A percentile compares a stretch with the other conserved stretches of the same genome.
Evolutionary conservation across 2,113 vertebrate genomes (phyloP).

Genomic region (Tachuris rubrigastra): DNA sequence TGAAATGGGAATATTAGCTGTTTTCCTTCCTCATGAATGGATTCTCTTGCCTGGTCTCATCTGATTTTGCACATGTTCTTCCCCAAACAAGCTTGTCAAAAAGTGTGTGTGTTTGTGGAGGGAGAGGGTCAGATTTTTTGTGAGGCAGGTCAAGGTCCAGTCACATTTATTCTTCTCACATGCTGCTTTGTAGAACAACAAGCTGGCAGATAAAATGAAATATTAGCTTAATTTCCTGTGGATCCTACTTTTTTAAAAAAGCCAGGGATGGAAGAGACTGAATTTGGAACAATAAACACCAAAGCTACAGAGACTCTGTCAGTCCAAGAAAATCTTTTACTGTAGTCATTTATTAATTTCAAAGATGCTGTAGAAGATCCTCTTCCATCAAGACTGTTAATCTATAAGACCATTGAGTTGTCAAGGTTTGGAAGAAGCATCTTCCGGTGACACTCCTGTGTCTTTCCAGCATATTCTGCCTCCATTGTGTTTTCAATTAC

Average conservation of each 20-base stretch:
- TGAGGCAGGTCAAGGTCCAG: not conserved
- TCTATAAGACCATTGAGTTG: not conserved
- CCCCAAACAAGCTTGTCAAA: not conserved
- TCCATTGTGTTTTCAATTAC: not conserved
- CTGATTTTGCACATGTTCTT: not conserved
- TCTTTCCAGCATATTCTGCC: not conserved
- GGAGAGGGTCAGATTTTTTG: not conserved
- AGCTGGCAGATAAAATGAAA: slow-evolving; percentile 6
- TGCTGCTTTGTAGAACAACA: not conserved
- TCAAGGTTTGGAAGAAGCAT: not conserved
- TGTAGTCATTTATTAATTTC: not conserved
- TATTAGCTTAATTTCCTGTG: slow-evolving; percentile 6
- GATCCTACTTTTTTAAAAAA: not conserved
- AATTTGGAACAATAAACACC: not conserved
- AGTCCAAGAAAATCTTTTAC: not conserved
- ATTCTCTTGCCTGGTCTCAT: not conserved
- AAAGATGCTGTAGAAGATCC: not conserved
- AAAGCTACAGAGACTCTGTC: not conserved
- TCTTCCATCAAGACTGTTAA: not conserved
- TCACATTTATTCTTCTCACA: slow-evolving; percentile 1
- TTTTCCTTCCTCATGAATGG: not conserved
- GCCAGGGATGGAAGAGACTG: not conserved
- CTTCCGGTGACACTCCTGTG: not conserved
- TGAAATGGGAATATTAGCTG: slow-evolving; percentile 44
- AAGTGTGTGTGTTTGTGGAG: not conserved